phyloP scores from a whole-genome alignment of 2,113 vertebrate species.

The Sapajus apella region DNA sequence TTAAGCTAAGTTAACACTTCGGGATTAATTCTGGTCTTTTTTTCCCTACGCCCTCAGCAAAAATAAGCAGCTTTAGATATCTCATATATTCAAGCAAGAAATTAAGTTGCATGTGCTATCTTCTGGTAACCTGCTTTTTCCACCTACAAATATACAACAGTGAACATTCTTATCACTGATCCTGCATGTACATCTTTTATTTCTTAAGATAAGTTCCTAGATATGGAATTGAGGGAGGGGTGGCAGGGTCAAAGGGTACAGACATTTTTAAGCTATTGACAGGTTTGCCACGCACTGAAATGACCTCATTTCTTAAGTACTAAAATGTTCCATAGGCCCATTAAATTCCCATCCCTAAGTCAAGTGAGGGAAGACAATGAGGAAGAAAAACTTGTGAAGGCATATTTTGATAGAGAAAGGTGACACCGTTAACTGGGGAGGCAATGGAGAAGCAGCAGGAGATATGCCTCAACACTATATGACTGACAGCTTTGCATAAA shows the following conservation, averaged over 20 bases:
- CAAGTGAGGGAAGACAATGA: conserved; percentile 21
- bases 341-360: neutral
- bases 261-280: conserved; percentile 32
- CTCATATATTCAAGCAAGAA: neutral
- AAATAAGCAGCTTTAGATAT: neutral
- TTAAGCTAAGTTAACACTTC: neutral
- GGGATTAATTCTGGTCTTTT: neutral
- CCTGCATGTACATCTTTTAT: neutral
- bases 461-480: neutral
- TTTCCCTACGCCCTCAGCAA: neutral
- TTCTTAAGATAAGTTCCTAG: conserved; percentile 46
- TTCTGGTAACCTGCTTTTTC: neutral
- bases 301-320: conserved; percentile 38
- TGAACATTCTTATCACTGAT: neutral
- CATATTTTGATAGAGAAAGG: neutral
- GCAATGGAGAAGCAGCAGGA: neutral
- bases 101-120: neutral
- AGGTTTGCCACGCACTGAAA: conserved; percentile 29
- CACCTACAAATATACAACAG: neutral
- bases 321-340: neutral
- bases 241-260: neutral
- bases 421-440: neutral
- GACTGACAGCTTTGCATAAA: neutral
- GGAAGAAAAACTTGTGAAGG: neutral
- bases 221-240: neutral